Base-by-base conservation (phyloP, 2,797 vertebrate species). In the Remorina albescens region DNA sequence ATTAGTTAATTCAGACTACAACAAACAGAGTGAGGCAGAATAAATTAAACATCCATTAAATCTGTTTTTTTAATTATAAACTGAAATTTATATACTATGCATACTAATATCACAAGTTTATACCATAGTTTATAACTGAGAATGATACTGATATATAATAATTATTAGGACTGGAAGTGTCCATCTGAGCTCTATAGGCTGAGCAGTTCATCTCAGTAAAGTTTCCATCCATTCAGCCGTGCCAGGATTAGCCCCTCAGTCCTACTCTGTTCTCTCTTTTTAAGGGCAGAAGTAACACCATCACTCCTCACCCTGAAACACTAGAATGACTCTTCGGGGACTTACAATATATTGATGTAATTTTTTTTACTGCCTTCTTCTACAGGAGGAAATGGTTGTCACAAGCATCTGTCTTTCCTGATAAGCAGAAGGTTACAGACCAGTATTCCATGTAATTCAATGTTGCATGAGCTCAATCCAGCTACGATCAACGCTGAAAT, bases 171-270 rank as follows among this genome's bases (percentile, higher is more conserved):
- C 39, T 32, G 18, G 26, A 9, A 16, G 8, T 55, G 44, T 66
- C 23, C 28, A 39, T 56, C 34, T 23, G 32, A 50, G 67, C 28
- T 55, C n/a, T 39, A 21, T 9, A 28, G 26, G 53, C 15, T 64
- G 42, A 55, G 56, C 26, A 55, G 16, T 21, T 39, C 23, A 72
- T 68, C 53, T n/a, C 21, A 28, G 11, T 41, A 30, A 67, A 21
- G 30, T 65, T 30, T 62, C 46, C 16, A 68, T 55, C 28, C 56
- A 59, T 65, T 62, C 44, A 81, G 44, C 44, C 56, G 64, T 64
- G 67, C 78, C 36, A 65, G 66, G 74, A 84, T 80, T 62, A 85
- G 41, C 13, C 61, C 18, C 19, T 4, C 23, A 57, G 50, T 68
- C 49, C 32, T 30, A 41, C 16, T 21, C 34, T n/a, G 26, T 25